Conservation (phyloP, 35 echinoderm and acorn worm genomes). For the Heliocidaris tuberculata region DNA sequence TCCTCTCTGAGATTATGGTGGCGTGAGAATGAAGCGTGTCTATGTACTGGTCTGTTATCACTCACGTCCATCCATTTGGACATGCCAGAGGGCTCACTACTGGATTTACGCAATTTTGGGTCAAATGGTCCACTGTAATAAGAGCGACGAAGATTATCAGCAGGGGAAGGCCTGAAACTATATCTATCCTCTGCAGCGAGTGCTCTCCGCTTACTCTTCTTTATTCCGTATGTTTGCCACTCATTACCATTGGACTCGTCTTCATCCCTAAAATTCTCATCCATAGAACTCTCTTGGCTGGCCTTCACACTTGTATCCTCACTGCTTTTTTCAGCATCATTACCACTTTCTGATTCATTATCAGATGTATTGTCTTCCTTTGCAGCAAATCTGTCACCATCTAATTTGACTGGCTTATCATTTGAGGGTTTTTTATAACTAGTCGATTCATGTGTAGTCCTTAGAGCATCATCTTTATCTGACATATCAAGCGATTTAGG, state of each 20-base stretch:
- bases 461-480: constrained; percentile 22
- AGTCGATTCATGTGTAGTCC: not conserved
- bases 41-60: not conserved
- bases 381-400: not conserved
- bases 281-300: constrained; percentile 26
- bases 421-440: not conserved
- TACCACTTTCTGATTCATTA: constrained; percentile 9
- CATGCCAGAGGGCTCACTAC: constrained; percentile 41
- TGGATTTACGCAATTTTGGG: constrained; percentile 28
- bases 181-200: not conserved
- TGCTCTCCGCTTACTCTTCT: constrained; percentile 20
- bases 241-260: constrained; percentile 29
- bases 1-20: not conserved
- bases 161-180: not conserved
- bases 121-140: constrained; percentile 40
- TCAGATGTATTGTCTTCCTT: constrained; percentile 15
- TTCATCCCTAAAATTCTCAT: constrained; percentile 9
- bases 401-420: not conserved
- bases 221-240: constrained; percentile 25
- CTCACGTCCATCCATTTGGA: constrained; percentile 20
- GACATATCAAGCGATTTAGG: constrained; percentile 10
- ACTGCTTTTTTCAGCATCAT: constrained; percentile 6
- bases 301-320: constrained; percentile 17
- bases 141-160: not conserved
- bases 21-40: constrained; percentile 13